phyloP scores from a whole-genome alignment of 2,113 vertebrate genomes.

The Acrocephalus arundinaceus region DNA sequence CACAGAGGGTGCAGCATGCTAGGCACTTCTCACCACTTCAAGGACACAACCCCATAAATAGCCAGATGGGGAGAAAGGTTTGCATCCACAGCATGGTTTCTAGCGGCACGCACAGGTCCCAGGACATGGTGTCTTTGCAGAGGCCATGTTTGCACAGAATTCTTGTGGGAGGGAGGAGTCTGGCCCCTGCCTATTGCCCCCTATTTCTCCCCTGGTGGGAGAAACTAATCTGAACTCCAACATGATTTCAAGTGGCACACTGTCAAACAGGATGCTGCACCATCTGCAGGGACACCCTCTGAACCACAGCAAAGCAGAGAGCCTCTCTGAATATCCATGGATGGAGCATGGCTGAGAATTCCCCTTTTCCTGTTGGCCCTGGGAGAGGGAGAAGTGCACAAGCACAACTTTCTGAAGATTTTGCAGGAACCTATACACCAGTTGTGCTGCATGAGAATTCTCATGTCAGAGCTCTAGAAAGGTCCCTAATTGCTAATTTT shows the following conservation, averaged over 20 bases:
- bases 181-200: background rate
- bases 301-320: background rate
- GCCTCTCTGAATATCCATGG: background rate
- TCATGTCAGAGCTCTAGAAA: background rate
- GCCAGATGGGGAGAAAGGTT: background rate
- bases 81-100: background rate
- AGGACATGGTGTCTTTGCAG: fast-evolving
- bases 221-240: background rate
- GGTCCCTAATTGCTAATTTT: background rate
- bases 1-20: fast-evolving
- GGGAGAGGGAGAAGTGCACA: fast-evolving
- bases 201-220: background rate
- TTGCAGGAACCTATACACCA: background rate
- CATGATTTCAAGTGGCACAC: fast-evolving
- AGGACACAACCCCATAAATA: background rate
- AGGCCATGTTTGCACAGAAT: fast-evolving
- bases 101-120: background rate
- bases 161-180: background rate
- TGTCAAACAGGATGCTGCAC: background rate
- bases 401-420: background rate
- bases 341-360: fast-evolving
- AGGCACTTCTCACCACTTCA: background rate
- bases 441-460: background rate
- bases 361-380: background rate
- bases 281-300: background rate